Evolutionary conservation across 2,113 vertebrate species (phyloP).

Genomic region (Carassius carassius): DNA sequence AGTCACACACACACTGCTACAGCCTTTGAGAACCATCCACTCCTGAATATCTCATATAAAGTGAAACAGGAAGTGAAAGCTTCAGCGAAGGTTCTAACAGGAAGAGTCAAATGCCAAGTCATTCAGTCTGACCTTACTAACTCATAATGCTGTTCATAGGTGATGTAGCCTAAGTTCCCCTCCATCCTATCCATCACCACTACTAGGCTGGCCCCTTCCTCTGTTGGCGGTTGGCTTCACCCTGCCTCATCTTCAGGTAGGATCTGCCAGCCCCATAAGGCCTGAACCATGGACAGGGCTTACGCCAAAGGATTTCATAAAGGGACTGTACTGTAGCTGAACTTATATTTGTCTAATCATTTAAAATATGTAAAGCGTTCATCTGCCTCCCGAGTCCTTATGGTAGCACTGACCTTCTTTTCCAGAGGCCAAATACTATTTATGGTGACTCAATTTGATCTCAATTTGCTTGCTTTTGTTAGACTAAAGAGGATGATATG

Average conservation of each 20-base stretch:
- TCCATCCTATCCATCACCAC: not conserved
- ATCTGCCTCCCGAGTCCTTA: not conserved
- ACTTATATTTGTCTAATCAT: not conserved
- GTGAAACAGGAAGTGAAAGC: slow-evolving; percentile 27
- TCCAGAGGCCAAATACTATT: slow-evolving; percentile 62
- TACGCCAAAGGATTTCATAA: not conserved
- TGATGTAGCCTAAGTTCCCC: not conserved
- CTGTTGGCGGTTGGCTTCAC: not conserved
- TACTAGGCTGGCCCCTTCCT: not conserved
- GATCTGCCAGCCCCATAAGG: not conserved
- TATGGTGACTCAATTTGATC: slow-evolving; percentile 60
- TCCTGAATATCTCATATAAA: slow-evolving; percentile 40
- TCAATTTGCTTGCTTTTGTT: slow-evolving; percentile 42
- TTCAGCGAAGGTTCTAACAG: too few species aligned
- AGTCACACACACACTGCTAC: not conserved
- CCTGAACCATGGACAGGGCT: not conserved
- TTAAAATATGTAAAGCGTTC: not conserved
- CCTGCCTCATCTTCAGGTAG: not conserved
- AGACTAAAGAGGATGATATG: slow-evolving; percentile 49
- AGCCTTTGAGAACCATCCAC: slow-evolving; percentile 11
- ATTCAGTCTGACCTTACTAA: too few species aligned
- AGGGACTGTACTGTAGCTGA: not conserved
- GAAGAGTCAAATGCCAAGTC: too few species aligned
- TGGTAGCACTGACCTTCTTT: slow-evolving; percentile 27
- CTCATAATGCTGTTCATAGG: too few species aligned